Base-by-base conservation (phyloP, 2,888 invertebrate species). In the Cabera pusaria region DNA sequence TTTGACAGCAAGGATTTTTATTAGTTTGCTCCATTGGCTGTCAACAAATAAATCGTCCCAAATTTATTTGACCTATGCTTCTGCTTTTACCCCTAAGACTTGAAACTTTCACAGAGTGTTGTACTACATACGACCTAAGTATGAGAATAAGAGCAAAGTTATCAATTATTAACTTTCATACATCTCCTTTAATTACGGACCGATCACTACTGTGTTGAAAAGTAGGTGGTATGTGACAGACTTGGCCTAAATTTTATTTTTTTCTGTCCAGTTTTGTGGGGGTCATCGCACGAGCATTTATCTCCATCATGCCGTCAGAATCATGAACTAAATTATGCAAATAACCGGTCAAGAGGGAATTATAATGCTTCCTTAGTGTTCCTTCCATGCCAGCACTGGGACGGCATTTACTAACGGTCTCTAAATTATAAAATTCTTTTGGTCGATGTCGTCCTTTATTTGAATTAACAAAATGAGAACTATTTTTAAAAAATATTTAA, bases 181-280 rank as follows among this genome's bases (percentile, higher is more conserved):
- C 34, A 37, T 28, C 26, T 29, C 35, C 29, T 37, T 38, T 43
- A 43, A 37, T 43, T 40, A 31, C 20, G 7, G 14, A 20, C 34
- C 40, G 20, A 40, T 35, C 31, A 41, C 41, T 41, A 41, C 41
- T 29, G 41, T 41, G 25, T 26, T 19, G 66, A 73, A 66, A 68
- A 61, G 64, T 59, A 60, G 61, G 61, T 52, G 62, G 62, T 64
- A 56, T 59, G 63, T 73, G 69, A 71, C 64, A 65, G 66, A 64
- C 70, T 64, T 74, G 76, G 44, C 79, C 78, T 64, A 76, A 81
- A 78, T 82, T 74, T 52, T 61, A 49, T 77, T 80, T 72, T 52
- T 64, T 50, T 56, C 49, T 22, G 64, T 70, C 67, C 51, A 49
- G 68, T 75, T 68, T 47, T 64, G 61, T 44, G 48, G 54, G 49